Conservation (phyloP, 2,797 vertebrate species). For the Muscicapa comitata region DNA sequence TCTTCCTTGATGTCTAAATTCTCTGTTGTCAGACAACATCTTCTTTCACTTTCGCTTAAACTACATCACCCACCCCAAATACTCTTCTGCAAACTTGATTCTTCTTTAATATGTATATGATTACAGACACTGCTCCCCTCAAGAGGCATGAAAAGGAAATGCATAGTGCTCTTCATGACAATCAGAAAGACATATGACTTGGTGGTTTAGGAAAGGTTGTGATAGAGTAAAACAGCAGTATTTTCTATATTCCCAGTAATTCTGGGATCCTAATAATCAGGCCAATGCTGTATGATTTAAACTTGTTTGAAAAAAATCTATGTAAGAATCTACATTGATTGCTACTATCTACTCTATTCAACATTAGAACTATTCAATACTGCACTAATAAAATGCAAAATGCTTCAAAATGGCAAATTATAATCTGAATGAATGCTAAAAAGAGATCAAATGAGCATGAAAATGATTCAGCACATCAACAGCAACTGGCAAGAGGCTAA, state of each 20-base stretch:
- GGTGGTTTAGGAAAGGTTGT: background rate
- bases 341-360: background rate
- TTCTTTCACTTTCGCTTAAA: background rate
- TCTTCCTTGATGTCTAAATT: background rate
- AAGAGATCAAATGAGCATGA: background rate
- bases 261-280: background rate
- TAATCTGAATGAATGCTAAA: background rate
- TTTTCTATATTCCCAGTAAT: background rate
- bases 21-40: background rate
- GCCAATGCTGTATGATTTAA: background rate
- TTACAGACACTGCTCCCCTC: slow-evolving; percentile 3
- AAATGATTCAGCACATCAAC: background rate
- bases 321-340: background rate
- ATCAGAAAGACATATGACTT: background rate
- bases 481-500: background rate
- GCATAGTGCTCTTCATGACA: background rate
- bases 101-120: background rate
- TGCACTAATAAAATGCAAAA: background rate
- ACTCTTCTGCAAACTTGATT: background rate
- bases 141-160: slow-evolving; percentile 18
- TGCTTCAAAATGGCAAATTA: background rate
- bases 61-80: background rate
- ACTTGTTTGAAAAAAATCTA: background rate
- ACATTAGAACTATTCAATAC: background rate
- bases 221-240: background rate